phyloP scores from a whole-genome alignment of 2,888 invertebrate species.

The Parelbella ahira region DNA sequence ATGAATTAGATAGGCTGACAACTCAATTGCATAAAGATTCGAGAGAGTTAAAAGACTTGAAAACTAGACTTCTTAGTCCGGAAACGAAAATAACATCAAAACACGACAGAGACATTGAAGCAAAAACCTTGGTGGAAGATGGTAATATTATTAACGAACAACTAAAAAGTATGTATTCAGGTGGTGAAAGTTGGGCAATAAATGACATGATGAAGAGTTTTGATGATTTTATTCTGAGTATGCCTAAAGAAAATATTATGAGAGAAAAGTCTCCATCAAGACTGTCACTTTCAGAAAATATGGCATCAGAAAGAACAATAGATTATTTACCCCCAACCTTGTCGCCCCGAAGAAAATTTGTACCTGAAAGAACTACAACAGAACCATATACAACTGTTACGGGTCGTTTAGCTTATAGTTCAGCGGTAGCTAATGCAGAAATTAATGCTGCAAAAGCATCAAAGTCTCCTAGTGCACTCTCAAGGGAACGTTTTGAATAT shows the following conservation, averaged over 20 bases:
- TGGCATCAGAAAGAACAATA: slow-evolving; percentile 82
- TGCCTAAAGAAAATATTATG: slow-evolving; percentile 68
- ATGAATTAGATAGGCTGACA: slow-evolving; percentile 88
- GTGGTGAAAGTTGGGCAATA: slow-evolving; percentile 85
- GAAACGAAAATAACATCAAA: slow-evolving; percentile 72
- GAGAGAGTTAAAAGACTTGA: slow-evolving; percentile 87
- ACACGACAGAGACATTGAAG: slow-evolving; percentile 79
- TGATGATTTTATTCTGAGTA: slow-evolving; percentile 79
- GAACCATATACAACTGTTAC: slow-evolving; percentile 84
- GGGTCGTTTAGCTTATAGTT: slow-evolving; percentile 83
- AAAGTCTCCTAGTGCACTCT: slow-evolving; percentile 75
- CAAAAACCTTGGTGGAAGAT: slow-evolving; percentile 82
- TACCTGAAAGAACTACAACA: slow-evolving; percentile 78
- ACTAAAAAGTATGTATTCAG: slow-evolving; percentile 84
- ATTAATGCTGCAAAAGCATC: slow-evolving; percentile 76
- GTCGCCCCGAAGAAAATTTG: slow-evolving; percentile 80
- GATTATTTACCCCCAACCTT: slow-evolving; percentile 80
- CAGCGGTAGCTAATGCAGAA: slow-evolving; percentile 84
- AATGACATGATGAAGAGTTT: slow-evolving; percentile 83
- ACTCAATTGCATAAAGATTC: slow-evolving; percentile 89
- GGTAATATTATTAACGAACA: slow-evolving; percentile 85
- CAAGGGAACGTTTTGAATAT: slow-evolving; percentile 81
- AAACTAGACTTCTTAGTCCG: slow-evolving; percentile 85
- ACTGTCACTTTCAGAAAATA: slow-evolving; percentile 82
- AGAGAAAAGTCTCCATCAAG: slow-evolving; percentile 82